Base-by-base conservation (phyloP, 2,113 vertebrate species). In the Motacilla tschutschensis region DNA sequence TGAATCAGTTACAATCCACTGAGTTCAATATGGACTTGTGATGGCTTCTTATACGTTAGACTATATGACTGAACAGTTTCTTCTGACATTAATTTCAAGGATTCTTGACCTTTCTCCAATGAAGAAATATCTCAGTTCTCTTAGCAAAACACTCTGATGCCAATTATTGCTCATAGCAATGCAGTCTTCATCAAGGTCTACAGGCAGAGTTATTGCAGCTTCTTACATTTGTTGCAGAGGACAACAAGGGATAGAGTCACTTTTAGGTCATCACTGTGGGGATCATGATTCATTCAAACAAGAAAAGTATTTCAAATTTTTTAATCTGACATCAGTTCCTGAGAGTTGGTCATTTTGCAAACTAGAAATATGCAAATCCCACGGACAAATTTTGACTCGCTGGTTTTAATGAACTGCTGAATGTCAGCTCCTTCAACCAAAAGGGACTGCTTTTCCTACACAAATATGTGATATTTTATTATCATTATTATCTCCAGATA, bases 401-500 rank as follows among this genome's bases (percentile, higher is more conserved):
- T 36, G 41, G 44, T 83, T 88, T 71, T 94, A 75, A 90, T 58
- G 53, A 87, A 65, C 38, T 71, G 44, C 18, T 43, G 47, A 79
- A 88, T 58, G 64, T 71, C 90, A 91, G 70, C 74, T 88, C 69
- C 48, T 83, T 87, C 91, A 78, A 60, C 92, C 88, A 89, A 70
- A 4, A 90, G 63, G 40, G 71, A 76, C 79, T 93, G 92, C 70
- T 79, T 92, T 74, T 90, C 93, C 89, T 85, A 90, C 90, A 91
- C 70, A 93, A 94, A 92, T 75, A 74, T 28, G 29, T 76, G 41
- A 57, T 83, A 50, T 75, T 79, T 86, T 92, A 73, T 87, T 93
- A 91, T 72, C 67, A 88, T 85, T 91, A 74, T 88, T 93, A 91
- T 76, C 75, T 94, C 54, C 51, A 88, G 33, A 67, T 92, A 95